These are phyloP conservation scores for Mythimna vitellina DNA, from an alignment of 2,888 invertebrate species.

Conservation along the genomic window DNA sequence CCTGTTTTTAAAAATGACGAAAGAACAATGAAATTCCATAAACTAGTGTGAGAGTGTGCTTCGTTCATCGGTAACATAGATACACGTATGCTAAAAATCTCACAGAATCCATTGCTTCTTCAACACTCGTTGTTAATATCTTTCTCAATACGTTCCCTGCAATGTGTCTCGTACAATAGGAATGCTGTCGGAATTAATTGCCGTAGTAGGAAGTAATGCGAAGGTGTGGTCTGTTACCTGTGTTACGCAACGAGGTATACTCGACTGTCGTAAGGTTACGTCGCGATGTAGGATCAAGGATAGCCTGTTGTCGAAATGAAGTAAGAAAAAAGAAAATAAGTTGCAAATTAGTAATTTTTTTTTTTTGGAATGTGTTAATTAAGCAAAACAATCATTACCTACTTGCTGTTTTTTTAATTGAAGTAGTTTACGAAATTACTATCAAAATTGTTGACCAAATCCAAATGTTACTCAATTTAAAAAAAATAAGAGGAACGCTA, in stretches of 20 bases:
- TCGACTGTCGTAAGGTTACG: conserved; percentile 44
- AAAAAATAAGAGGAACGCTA: neutral
- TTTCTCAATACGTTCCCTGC: neutral
- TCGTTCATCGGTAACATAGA: conserved; percentile 25
- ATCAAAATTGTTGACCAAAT: neutral
- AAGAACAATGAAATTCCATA: conserved; percentile 18
- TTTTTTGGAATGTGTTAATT: neutral
- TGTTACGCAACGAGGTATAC: conserved; percentile 55
- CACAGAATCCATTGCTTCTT: conserved; percentile 22
- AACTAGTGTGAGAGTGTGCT: conserved; percentile 13
- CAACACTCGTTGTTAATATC: neutral
- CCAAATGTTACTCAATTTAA: neutral
- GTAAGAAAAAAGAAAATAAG: neutral
- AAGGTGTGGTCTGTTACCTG: conserved; percentile 51
- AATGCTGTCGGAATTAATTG: conserved; percentile 55
- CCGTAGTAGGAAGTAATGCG: conserved; percentile 63
- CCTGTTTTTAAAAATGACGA: conserved; percentile 6
- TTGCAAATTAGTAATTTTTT: neutral
- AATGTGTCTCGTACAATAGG: conserved; percentile 24
- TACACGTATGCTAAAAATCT: conserved; percentile 6
- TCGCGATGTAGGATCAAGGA: conserved; percentile 30
- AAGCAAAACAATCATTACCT: neutral
- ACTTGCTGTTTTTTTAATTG: neutral
- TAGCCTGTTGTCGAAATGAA: conserved; percentile 3
- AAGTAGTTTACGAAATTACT: conserved; percentile 1